Conservation (phyloP, 92 coral and sea anemone species). For the Phenganax marumi region DNA sequence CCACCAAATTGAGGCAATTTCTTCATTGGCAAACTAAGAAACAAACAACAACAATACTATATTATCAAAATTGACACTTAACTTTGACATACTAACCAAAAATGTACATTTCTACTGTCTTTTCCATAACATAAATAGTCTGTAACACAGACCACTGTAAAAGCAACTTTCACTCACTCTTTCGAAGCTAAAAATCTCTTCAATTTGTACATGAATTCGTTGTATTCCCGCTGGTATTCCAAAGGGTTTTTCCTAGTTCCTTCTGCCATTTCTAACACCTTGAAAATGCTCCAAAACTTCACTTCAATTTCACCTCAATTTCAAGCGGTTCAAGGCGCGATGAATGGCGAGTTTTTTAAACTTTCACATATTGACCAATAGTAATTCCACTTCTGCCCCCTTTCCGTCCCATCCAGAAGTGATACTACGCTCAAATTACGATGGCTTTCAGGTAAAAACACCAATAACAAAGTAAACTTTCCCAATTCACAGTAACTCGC, state of each 20-base stretch:
- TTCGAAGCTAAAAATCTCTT: constrained; percentile 91
- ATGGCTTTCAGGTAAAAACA: constrained; percentile 19
- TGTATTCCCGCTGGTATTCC: constrained; percentile 84
- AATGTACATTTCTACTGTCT: neutral
- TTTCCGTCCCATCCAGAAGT: constrained; percentile 30
- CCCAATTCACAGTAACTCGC: neutral
- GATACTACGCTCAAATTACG: constrained; percentile 40
- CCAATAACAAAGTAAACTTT: constrained; percentile 3
- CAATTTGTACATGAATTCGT: constrained; percentile 84
- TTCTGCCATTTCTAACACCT: constrained; percentile 68
- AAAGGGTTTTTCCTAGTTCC: constrained; percentile 77
- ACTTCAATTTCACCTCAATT: constrained; percentile 5
- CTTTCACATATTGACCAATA: constrained; percentile 41
- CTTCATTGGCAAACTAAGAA: constrained; percentile 89
- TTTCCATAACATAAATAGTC: neutral
- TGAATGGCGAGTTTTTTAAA: constrained; percentile 3
- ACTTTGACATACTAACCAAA: neutral
- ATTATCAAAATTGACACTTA: neutral
- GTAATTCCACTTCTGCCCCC: constrained; percentile 6
- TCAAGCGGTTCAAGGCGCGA: constrained; percentile 34
- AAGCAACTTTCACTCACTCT: constrained; percentile 67
- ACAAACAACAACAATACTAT: constrained; percentile 41
- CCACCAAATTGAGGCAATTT: constrained; percentile 97
- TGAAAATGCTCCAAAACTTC: neutral
- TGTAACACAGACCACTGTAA: neutral